A percentile compares a stretch with the other conserved stretches of the same genome.
phyloP scores from a whole-genome alignment of 1,140 invertebrate genomes.

The Apis dorsata region DNA sequence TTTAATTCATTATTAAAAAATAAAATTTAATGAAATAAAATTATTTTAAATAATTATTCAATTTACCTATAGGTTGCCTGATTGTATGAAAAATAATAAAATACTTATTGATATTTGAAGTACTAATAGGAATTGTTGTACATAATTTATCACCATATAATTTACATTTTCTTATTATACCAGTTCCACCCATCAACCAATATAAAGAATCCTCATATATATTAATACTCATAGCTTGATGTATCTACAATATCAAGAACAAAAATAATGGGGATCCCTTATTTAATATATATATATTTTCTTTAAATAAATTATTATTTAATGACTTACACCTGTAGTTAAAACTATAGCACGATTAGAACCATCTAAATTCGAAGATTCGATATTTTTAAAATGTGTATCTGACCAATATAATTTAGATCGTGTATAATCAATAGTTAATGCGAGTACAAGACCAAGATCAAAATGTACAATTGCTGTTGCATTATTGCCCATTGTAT shows the following conservation, averaged over 20 bases:
- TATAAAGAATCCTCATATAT: slow-evolving; percentile 84
- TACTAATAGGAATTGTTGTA: slow-evolving; percentile 64
- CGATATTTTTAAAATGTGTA: slow-evolving; percentile 87
- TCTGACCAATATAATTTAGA: slow-evolving; percentile 89
- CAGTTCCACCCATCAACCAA: slow-evolving; percentile 78
- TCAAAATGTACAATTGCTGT: slow-evolving; percentile 81
- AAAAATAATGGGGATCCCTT: neutral
- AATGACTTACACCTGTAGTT: slow-evolving; percentile 43
- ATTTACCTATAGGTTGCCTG: slow-evolving; percentile 77
- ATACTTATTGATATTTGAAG: slow-evolving; percentile 71
- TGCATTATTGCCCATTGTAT: slow-evolving; percentile 84
- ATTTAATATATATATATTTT: neutral
- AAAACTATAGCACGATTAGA: slow-evolving; percentile 81
- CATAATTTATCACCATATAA: slow-evolving; percentile 78
- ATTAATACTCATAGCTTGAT: slow-evolving; percentile 78
- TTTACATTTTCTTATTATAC: slow-evolving; percentile 80
- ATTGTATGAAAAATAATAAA: slow-evolving; percentile 82
- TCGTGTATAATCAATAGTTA: slow-evolving; percentile 86
- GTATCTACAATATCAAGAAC: slow-evolving; percentile 65
- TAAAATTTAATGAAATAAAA: neutral
- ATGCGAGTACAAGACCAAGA: slow-evolving; percentile 84
- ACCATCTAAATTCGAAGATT: slow-evolving; percentile 88
- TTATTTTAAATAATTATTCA: neutral
- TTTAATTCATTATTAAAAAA: neutral
- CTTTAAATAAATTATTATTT: neutral